A percentile compares a stretch with the other conserved stretches of the same genome.
These are phyloP conservation scores for Menidia menidia DNA, from an alignment of 2,797 vertebrate genomes.

Conservation along the genomic window DNA sequence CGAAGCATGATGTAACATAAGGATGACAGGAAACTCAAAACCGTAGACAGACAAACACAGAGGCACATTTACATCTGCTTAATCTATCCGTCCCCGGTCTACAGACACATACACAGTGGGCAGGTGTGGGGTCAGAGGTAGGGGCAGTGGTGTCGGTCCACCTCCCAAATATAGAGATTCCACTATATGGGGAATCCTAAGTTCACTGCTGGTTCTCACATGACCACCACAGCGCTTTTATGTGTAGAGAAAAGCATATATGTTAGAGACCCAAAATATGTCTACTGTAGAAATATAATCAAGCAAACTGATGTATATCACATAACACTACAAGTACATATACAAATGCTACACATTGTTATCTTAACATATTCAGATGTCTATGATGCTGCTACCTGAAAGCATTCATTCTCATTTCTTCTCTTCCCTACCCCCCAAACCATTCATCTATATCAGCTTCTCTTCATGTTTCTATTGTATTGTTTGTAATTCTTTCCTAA, in stretches of 20 bases:
- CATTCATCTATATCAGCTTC: conserved; percentile 23
- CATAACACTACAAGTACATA: conserved; percentile 10
- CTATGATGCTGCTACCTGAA: conserved; percentile 47
- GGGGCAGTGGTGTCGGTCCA: conserved; percentile 77
- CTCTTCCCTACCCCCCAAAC: conserved; percentile 8
- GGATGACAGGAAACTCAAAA: conserved; percentile 2
- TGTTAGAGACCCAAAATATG: conserved; percentile 64
- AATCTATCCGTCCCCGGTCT: conserved; percentile 16
- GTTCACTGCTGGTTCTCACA: conserved; percentile 68
- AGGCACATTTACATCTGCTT: conserved; percentile 6
- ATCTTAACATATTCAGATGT: conserved; percentile 46
- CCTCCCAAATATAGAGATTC: conserved; percentile 82
- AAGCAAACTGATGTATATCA: background rate
- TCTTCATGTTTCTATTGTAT: conserved; percentile 27
- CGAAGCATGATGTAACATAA: background rate
- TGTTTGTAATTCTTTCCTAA: conserved; percentile 39
- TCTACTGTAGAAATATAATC: background rate
- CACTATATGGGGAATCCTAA: conserved; percentile 64
- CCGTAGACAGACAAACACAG: conserved; percentile 11
- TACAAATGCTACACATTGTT: background rate
- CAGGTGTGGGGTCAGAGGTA: conserved; percentile 79
- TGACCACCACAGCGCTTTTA: conserved; percentile 68
- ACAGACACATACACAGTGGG: conserved; percentile 52
- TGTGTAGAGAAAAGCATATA: conserved; percentile 54
- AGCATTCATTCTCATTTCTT: conserved; percentile 56